Conservation (phyloP, 2,888 invertebrate genomes). For the Aphodius sticticus region DNA sequence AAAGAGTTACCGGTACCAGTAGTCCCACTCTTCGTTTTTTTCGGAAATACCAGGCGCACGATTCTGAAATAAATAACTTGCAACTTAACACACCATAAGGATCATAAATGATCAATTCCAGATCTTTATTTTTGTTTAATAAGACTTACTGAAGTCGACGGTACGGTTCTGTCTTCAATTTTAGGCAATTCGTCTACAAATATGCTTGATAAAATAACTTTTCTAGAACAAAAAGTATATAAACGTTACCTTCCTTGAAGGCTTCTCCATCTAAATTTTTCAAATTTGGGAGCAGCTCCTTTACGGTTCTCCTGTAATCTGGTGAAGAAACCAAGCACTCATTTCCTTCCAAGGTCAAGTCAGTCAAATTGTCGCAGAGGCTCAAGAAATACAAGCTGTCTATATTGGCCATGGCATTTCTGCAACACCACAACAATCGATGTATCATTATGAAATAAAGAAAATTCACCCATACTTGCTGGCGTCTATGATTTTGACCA, state of each 20-base stretch:
- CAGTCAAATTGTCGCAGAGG: constrained; percentile 54
- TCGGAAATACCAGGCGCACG: background rate
- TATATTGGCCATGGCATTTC: constrained; percentile 54
- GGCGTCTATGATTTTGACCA: constrained; percentile 61
- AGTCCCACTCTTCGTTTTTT: background rate
- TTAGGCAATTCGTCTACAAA: constrained; percentile 21
- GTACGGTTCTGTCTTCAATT: background rate
- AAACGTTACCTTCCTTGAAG: constrained; percentile 36
- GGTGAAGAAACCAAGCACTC: constrained; percentile 45
- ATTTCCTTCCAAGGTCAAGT: constrained; percentile 58
- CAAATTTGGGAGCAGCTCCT: constrained; percentile 54
- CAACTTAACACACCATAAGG: too few relatives aligned
- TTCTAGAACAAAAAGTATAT: background rate
- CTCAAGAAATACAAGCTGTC: constrained; percentile 53
- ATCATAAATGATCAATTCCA: too few relatives aligned
- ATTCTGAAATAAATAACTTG: background rate
- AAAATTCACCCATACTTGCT: constrained; percentile 50
- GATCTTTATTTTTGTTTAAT: too few relatives aligned
- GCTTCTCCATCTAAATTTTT: constrained; percentile 57
- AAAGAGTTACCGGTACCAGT: constrained; percentile 18
- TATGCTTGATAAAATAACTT: constrained; percentile 23
- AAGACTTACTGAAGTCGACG: background rate
- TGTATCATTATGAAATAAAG: constrained; percentile 14
- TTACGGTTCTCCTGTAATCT: constrained; percentile 41
- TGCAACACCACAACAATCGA: constrained; percentile 44